Conservation (phyloP, 2,888 invertebrate genomes). For the Hyles lineata region DNA sequence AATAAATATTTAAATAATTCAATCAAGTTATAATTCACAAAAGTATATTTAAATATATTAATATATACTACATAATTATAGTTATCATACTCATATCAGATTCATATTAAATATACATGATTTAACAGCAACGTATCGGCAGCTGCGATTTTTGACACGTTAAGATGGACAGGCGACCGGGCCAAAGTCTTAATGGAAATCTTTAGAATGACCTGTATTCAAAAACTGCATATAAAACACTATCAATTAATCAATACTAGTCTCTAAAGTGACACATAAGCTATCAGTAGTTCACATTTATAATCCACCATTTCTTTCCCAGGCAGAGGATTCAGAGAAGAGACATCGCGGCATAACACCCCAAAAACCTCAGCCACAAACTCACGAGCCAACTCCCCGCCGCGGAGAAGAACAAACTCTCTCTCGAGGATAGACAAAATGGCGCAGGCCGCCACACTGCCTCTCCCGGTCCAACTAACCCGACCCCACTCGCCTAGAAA, state of each 20-base stretch:
- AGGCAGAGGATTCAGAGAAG: slow-evolving; percentile 83
- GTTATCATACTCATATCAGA: too few relatives aligned
- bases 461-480: slow-evolving; percentile 59
- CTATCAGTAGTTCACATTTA: background rate
- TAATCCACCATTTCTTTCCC: slow-evolving; percentile 33
- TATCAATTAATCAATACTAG: too few relatives aligned
- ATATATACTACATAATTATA: too few relatives aligned
- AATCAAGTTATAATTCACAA: too few relatives aligned
- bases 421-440: slow-evolving; percentile 74
- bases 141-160: too few relatives aligned
- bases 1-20: too few relatives aligned
- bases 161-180: too few relatives aligned
- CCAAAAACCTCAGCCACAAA: slow-evolving; percentile 77
- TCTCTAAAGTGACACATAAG: background rate
- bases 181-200: background rate
- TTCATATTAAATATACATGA: too few relatives aligned
- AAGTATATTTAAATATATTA: too few relatives aligned
- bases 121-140: too few relatives aligned
- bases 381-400: slow-evolving; percentile 75
- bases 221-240: background rate
- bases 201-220: background rate
- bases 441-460: slow-evolving; percentile 70
- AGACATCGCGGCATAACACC: slow-evolving; percentile 83
- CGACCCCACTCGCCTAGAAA: slow-evolving; percentile 76
- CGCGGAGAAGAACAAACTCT: slow-evolving; percentile 74